These are phyloP conservation scores for Pachymerium ferrugineum DNA, from an alignment of 2,888 invertebrate genomes.

Conservation along the genomic window DNA sequence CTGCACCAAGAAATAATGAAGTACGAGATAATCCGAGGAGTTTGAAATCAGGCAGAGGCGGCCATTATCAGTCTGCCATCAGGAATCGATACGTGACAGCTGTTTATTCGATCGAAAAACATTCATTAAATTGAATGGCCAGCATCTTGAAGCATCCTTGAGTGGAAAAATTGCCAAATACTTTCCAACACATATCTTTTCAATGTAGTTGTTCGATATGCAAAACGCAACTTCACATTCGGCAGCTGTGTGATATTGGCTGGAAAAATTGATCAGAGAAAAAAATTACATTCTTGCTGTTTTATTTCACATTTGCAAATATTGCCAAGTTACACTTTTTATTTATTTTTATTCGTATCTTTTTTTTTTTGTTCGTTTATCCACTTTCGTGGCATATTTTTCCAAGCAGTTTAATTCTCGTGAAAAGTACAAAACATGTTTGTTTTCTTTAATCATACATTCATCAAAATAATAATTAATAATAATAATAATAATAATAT, in stretches of 20 bases:
- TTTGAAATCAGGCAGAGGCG: slow-evolving; percentile 3
- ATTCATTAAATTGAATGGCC: slow-evolving; percentile 23
- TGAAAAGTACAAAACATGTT: slow-evolving; percentile 20
- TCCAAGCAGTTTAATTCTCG: slow-evolving; percentile 25
- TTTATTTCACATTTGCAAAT: slow-evolving; percentile 25
- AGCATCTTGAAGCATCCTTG: slow-evolving; percentile 13
- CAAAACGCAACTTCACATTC: not conserved
- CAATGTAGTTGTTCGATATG: not conserved
- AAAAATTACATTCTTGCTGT: slow-evolving; percentile 19
- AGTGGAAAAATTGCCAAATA: slow-evolving; percentile 17
- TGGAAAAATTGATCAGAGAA: not conserved
- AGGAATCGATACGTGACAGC: slow-evolving; percentile 17
- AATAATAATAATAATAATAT: not conserved
- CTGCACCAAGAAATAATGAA: not conserved
- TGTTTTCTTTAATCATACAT: slow-evolving; percentile 9
- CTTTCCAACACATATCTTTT: not conserved
- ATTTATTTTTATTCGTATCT: not conserved
- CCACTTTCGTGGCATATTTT: slow-evolving; percentile 17
- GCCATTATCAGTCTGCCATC: slow-evolving; percentile 24
- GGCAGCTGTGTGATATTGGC: slow-evolving; percentile 14
- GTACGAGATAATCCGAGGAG: not conserved
- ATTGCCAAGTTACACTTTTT: slow-evolving; percentile 24
- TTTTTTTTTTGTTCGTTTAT: not conserved
- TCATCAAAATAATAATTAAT: slow-evolving; percentile 15
- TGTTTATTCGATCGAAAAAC: slow-evolving; percentile 11